phyloP scores from a whole-genome alignment of 2,113 vertebrate species.

The Coptodon bakossiorum region DNA sequence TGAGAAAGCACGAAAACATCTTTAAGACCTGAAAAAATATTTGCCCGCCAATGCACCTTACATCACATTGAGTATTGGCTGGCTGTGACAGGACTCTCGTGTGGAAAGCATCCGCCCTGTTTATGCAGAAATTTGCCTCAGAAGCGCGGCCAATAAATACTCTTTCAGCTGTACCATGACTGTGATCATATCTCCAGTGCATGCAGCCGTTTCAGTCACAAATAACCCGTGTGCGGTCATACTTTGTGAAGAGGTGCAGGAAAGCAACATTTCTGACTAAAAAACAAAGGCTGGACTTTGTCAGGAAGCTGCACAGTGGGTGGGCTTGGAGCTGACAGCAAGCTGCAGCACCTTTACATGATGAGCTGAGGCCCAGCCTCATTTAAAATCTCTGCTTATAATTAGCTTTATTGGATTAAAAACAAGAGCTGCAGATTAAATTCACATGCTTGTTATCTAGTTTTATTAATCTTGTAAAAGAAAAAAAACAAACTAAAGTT shows the following conservation, averaged over 20 bases:
- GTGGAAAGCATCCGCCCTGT: background rate
- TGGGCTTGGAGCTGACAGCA: constrained; percentile 37
- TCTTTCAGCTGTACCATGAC: background rate
- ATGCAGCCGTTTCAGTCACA: background rate
- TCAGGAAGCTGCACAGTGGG: constrained; percentile 55
- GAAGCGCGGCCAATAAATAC: background rate
- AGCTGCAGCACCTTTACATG: constrained; percentile 35
- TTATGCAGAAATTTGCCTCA: background rate
- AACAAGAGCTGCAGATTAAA: constrained; percentile 33
- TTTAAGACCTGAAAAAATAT: background rate
- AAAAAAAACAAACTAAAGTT: constrained; percentile 13
- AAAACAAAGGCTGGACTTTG: constrained; percentile 20
- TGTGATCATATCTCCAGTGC: background rate
- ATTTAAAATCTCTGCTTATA: constrained; percentile 40
- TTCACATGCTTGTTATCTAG: constrained; percentile 56
- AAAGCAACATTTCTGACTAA: constrained; percentile 7
- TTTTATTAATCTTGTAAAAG: constrained; percentile 60
- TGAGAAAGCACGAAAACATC: background rate
- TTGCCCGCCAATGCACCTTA: background rate
- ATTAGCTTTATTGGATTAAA: constrained; percentile 55
- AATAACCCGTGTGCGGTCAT: background rate
- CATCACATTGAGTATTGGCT: background rate
- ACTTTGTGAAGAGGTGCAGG: background rate
- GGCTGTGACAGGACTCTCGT: background rate
- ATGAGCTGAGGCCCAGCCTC: constrained; percentile 30